Percentiles rank a stretch among this genome's conserved stretches.
phyloP scores from a whole-genome alignment of 2,797 vertebrate genomes.

The Platalea minor region DNA sequence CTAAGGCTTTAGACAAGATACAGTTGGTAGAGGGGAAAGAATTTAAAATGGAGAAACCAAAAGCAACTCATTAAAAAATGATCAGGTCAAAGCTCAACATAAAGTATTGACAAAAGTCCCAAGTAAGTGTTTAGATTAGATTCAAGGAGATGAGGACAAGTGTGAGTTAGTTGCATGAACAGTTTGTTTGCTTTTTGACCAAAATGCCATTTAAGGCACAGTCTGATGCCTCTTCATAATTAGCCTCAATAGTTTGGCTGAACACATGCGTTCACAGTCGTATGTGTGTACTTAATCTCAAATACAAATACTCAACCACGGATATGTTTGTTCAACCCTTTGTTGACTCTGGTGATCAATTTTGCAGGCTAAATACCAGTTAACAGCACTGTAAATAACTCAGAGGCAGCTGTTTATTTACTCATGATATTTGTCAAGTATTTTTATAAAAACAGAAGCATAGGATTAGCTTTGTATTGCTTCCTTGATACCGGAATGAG shows the following conservation, averaged over 20 bases:
- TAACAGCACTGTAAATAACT: slow-evolving; percentile 55
- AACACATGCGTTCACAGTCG: not conserved
- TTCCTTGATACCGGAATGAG: not conserved
- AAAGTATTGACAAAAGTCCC: not conserved
- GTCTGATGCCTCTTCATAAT: not conserved
- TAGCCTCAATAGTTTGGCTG: not conserved
- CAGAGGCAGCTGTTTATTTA: slow-evolving; percentile 54
- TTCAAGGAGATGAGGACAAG: not conserved
- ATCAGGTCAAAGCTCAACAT: not conserved
- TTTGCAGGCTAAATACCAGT: slow-evolving; percentile 42
- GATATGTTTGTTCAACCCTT: slow-evolving; percentile 49
- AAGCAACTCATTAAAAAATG: not conserved
- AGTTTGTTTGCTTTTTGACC: not conserved
- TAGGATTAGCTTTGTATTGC: not conserved
- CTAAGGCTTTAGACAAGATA: not conserved
- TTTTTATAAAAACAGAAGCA: slow-evolving; percentile 12
- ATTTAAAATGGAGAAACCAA: not conserved
- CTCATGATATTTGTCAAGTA: not conserved
- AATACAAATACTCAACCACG: slow-evolving; percentile 43
- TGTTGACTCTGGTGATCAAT: slow-evolving; percentile 58
- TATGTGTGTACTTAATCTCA: slow-evolving; percentile 57
- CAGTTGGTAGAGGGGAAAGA: not conserved
- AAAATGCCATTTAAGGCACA: not conserved
- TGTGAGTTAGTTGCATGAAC: not conserved
- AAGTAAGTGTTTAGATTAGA: not conserved